These are phyloP conservation scores for Uropsilus gracilis DNA, from an alignment of 2,113 vertebrate genomes.

Conservation along the genomic window DNA sequence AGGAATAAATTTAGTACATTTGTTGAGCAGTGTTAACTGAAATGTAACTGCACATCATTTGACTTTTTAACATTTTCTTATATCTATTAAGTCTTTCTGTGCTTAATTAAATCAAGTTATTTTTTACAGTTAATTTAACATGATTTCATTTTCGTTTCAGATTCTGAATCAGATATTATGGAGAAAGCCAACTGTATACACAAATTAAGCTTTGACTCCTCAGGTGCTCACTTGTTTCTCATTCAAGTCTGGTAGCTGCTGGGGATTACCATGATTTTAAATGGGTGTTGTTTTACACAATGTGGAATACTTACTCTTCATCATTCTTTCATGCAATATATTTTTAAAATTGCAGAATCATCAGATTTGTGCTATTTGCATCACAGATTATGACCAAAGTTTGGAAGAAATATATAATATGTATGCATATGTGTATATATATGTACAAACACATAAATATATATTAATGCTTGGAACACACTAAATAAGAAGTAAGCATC, in stretches of 20 bases:
- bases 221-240: constrained; percentile 76
- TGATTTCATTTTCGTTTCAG: constrained; percentile 87
- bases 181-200: constrained; percentile 82
- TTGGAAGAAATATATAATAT: not conserved
- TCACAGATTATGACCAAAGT: constrained; percentile 35
- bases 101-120: constrained; percentile 92
- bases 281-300: constrained; percentile 40
- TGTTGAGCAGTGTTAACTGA: constrained; percentile 88
- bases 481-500: not conserved
- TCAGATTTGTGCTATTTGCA: constrained; percentile 63
- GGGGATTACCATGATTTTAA: constrained; percentile 1
- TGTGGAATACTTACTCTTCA: constrained; percentile 46
- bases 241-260: constrained; percentile 42
- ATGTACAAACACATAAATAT: too few species aligned
- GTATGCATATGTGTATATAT: too few species aligned
- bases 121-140: constrained; percentile 91
- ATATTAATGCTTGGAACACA: not conserved
- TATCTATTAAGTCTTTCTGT: constrained; percentile 90
- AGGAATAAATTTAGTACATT: constrained; percentile 89
- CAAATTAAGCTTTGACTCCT: constrained; percentile 76
- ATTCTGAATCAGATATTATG: constrained; percentile 84
- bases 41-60: constrained; percentile 90
- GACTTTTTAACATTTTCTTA: constrained; percentile 92
- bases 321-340: not conserved
- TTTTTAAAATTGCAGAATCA: constrained; percentile 62